Conservation (phyloP, 2,888 invertebrate genomes). For the Orthosia cruda region DNA sequence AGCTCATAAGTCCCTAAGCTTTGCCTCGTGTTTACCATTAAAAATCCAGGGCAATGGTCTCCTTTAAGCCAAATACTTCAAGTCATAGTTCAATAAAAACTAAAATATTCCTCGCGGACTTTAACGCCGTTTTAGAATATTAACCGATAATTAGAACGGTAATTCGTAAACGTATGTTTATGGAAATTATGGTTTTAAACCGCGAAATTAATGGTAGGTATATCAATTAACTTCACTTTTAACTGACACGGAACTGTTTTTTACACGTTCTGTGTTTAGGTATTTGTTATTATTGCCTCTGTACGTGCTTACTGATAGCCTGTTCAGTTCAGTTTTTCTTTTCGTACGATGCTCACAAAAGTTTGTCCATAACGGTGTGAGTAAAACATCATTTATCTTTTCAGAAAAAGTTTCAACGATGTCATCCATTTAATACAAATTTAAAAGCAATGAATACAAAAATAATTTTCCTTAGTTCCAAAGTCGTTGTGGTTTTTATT, state of each 20-base stretch:
- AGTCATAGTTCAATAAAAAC: constrained; percentile 10
- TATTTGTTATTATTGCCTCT: background rate
- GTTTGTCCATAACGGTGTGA: background rate
- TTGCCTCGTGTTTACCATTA: background rate
- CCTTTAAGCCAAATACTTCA: background rate
- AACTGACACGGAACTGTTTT: constrained; percentile 35
- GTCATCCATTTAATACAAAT: background rate
- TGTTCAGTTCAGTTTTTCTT: background rate
- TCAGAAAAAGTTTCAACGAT: background rate
- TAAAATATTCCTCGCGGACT: constrained; percentile 3
- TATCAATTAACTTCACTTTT: constrained; percentile 44
- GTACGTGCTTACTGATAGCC: background rate
- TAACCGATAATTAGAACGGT: constrained; percentile 57
- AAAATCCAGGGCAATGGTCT: background rate
- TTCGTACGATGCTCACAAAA: background rate
- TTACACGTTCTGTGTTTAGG: background rate
- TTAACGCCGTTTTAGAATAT: constrained; percentile 12
- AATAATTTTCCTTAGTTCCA: no score
- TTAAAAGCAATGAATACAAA: background rate
- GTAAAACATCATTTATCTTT: background rate
- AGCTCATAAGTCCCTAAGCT: no score
- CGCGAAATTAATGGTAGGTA: constrained; percentile 20
- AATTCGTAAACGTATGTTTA: constrained; percentile 44
- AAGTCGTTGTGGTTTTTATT: no score
- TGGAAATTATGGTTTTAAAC: constrained; percentile 34